Base-by-base conservation (phyloP, 2,113 vertebrate species). In the Dasypus novemcinctus region DNA sequence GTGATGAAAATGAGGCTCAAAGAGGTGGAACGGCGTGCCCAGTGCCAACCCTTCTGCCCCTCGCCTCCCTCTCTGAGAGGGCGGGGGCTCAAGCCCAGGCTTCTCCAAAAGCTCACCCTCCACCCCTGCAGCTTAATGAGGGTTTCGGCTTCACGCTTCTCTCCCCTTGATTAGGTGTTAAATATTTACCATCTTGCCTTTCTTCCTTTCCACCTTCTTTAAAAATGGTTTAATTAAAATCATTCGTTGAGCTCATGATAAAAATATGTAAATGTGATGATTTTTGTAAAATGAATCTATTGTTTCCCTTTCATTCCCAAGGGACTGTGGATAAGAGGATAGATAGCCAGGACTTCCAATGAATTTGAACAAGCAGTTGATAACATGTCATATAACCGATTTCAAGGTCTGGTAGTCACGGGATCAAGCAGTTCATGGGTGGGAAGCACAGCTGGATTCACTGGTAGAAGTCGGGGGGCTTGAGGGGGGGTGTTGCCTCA, bases 121-220 rank as follows among this genome's bases (percentile, higher is more conserved):
- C 43, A 88, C 5, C 88, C 74, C 0, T 0, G 9, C 82, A 21
- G 74, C 79, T 96, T 97, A 97, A 97, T 97, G 95, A 97, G 94
- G 91, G 86, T 79, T 94, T 93, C 49, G 8, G 94, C 95, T 91
- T 95, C 97, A 97, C 7, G 95, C 95, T 97, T 93, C 97, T 97
- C 94, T 97, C 91, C 97, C 96, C 97, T 97, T 97, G 97, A 97
- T 97, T 96, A 96, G 97, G 96, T 97, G 97, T 97, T 97, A 97
- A 97, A 97, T 97, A 97, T 97, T 97, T 97, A 97, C 97, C 96
- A 96, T 95, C 91, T 93, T 74, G 87, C 96, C 95, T 97, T 94
- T 95, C 91, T 97, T 93, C 88, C 95, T 95, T 88, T 92, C 95
- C 71, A 78, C 74, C 94, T 96, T 97, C 94, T 95, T 97, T 97